Evolutionary conservation across 2,797 vertebrate genomes (phyloP), one percentile per base, ranked within the genome.

Genomic region (Atherinosoma microstoma): DNA sequence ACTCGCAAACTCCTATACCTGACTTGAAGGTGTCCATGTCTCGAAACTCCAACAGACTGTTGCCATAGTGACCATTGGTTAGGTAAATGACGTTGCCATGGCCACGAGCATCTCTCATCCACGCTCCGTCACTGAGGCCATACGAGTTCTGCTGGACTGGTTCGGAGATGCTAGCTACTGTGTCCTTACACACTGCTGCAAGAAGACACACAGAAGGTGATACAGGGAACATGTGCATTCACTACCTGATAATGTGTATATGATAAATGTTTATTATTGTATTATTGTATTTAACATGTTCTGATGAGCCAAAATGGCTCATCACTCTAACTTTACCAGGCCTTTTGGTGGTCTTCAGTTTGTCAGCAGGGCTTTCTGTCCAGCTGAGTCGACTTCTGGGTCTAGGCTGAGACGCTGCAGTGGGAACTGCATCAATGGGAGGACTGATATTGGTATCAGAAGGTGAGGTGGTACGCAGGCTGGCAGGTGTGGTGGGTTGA

Each of bases 61-160:
- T 96, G 68, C 97, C 96, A 0, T 96, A 97, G 90, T 96, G 97
- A 82, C 97, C 96, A 75, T 96, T 96, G 62, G 97, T 97, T 29
- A 98, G 95, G 0, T 98, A 99, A 83, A 99, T 97, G 60, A 96
- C 93, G 42, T 95, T 96, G 45, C 98, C 97, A 29, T 88, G 94
- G 58, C 96, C 96, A 36, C 97, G 92, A 0, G 97, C 96, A 57
- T 99, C 97, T 87, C 95, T 98, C 97, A 99, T 98, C 97, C 97
- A 99, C 70, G 96, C 96, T 2, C 97, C 97, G 58, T 97, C 96
- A 0, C 94, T 96, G 36, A 92, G 93, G 36, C 97, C 97, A 0
- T 96, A 99, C 0, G 94, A 94, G 90, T 97, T 97, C 84, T 96
- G 95, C 9, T 95, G 95, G 76, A 92, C 94, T 0, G 97, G 97